Percentiles rank a stretch among this genome's conserved stretches.
phyloP scores from a whole-genome alignment of 2,888 invertebrate species.

The Abrostola triplasia region DNA sequence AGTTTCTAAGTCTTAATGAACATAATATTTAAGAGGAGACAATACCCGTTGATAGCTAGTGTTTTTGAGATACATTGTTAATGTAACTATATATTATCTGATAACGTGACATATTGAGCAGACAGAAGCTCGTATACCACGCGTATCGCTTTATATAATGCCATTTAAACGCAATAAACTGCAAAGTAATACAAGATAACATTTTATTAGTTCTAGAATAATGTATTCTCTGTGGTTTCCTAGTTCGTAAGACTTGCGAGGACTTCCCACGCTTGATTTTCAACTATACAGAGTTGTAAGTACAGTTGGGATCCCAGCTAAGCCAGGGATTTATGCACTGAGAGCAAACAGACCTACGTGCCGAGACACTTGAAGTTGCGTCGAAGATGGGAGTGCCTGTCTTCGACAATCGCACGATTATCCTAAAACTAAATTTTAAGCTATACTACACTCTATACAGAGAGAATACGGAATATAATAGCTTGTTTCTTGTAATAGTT shows the following conservation, averaged over 20 bases:
- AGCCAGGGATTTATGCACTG: conserved; percentile 59
- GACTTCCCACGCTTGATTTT: conserved; percentile 48
- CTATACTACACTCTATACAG: conserved; percentile 16
- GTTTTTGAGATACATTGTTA: neutral
- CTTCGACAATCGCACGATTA: conserved; percentile 32
- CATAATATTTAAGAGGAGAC: no score
- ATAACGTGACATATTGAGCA: conserved; percentile 1
- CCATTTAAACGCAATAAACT: conserved; percentile 20
- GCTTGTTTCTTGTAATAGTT: conserved; percentile 5
- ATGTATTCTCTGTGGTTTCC: conserved; percentile 23
- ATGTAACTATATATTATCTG: conserved; percentile 4
- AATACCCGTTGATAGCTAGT: no score
- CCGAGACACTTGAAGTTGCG: conserved; percentile 51
- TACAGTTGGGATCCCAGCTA: conserved; percentile 54
- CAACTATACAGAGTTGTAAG: conserved; percentile 55
- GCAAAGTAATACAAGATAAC: conserved; percentile 20
- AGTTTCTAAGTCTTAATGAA: no score
- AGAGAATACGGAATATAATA: conserved; percentile 8
- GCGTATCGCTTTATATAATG: conserved; percentile 2
- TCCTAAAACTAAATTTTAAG: conserved; percentile 18
- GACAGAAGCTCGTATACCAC: conserved; percentile 6
- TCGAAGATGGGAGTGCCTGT: conserved; percentile 48
- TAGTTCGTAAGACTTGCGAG: conserved; percentile 32
- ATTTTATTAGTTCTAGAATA: conserved; percentile 41
- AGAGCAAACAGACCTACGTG: conserved; percentile 56